Conservation (phyloP, 2,888 invertebrate genomes). For the Idaea dimidiata region DNA sequence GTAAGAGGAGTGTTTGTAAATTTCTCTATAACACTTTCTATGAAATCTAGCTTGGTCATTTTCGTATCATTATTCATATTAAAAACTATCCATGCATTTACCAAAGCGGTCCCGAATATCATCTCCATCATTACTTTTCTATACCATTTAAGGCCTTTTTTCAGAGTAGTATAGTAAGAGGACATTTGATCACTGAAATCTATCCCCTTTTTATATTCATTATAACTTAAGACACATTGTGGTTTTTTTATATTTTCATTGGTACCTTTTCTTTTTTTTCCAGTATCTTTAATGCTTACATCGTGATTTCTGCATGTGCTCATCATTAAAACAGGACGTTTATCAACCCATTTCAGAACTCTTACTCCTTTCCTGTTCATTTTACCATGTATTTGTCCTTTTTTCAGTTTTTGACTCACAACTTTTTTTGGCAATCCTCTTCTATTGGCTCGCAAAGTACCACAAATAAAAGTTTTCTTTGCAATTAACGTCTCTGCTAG, state of each 20-base stretch:
- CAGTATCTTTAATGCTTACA: slow-evolving; percentile 14
- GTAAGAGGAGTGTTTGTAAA: no score
- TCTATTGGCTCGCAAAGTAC: slow-evolving; percentile 19
- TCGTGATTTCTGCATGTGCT: slow-evolving; percentile 19
- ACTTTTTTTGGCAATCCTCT: slow-evolving; percentile 20
- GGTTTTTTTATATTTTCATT: slow-evolving; percentile 11
- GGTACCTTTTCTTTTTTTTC: slow-evolving; percentile 5
- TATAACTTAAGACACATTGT: slow-evolving; percentile 11
- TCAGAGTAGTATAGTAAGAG: slow-evolving; percentile 25
- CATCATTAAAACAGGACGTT: slow-evolving; percentile 21
- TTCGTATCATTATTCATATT: no score
- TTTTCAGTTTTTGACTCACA: slow-evolving; percentile 20
- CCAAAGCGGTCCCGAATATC: slow-evolving; percentile 25
- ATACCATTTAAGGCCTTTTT: slow-evolving; percentile 28
- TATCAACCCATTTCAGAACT: slow-evolving; percentile 26
- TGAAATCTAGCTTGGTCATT: no score
- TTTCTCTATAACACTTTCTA: no score
- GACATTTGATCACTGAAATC: slow-evolving; percentile 28
- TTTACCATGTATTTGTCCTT: slow-evolving; percentile 16
- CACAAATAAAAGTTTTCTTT: slow-evolving; percentile 22
- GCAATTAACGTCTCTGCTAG: slow-evolving; percentile 21
- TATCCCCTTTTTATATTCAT: slow-evolving; percentile 25
- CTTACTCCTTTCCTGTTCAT: slow-evolving; percentile 22
- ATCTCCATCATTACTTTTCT: slow-evolving; percentile 25
- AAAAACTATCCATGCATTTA: slow-evolving; percentile 12